Conservation (phyloP, 2,888 invertebrate species). For the Ichneumoninae sp. region DNA sequence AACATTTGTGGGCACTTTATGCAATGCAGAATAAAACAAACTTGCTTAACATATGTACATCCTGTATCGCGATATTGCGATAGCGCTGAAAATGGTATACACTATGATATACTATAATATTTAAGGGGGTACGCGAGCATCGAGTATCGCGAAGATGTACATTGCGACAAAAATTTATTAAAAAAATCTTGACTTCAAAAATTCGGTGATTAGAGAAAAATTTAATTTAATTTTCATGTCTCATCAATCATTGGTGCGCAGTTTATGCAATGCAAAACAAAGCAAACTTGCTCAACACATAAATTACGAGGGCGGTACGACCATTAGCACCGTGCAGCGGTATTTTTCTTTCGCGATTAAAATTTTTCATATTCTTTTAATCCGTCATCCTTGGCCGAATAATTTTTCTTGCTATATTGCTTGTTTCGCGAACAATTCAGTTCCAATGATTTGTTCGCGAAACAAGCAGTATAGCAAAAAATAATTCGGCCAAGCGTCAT, state of each 20-base stretch:
- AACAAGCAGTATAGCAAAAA: too few relatives aligned
- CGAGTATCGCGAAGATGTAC: neutral
- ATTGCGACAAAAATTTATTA: neutral
- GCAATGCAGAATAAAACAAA: too few relatives aligned
- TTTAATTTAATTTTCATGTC: neutral
- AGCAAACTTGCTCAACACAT: neutral
- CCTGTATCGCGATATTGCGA: slow-evolving; percentile 3
- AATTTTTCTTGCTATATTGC: too few relatives aligned
- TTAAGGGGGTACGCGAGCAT: slow-evolving; percentile 6
- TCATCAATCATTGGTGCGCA: neutral
- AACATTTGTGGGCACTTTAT: too few relatives aligned
- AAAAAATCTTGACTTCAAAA: neutral
- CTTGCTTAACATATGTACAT: neutral
- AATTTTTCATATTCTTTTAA: too few relatives aligned
- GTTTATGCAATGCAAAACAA: neutral
- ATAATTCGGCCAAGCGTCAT: too few relatives aligned
- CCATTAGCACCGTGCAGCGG: neutral
- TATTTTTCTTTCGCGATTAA: neutral
- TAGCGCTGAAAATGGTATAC: neutral
- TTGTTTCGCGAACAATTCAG: too few relatives aligned
- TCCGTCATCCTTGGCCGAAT: neutral
- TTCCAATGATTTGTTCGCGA: too few relatives aligned
- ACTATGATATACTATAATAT: slow-evolving; percentile 23
- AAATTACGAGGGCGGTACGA: neutral
- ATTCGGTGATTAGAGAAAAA: neutral